These are phyloP conservation scores for Oreamnos americanus DNA, from an alignment of 2,113 vertebrate species.

Conservation along the genomic window DNA sequence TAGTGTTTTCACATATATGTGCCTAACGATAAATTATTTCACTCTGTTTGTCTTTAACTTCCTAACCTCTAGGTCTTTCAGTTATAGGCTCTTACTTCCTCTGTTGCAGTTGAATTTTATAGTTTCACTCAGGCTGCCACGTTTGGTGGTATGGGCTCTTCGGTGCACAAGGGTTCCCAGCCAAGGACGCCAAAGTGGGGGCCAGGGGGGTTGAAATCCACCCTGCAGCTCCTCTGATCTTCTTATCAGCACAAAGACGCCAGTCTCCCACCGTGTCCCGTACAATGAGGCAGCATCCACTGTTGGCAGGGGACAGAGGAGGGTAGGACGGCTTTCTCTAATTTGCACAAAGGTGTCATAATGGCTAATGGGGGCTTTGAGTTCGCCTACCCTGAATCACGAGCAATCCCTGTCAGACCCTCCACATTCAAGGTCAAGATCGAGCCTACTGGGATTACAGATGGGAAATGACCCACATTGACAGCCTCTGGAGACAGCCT, in stretches of 20 bases:
- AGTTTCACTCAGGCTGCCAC: neutral
- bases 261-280: neutral
- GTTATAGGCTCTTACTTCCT: neutral
- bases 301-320: accelerated
- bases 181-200: neutral
- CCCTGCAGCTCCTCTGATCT: neutral
- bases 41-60: neutral
- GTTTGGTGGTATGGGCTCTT: neutral
- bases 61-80: neutral
- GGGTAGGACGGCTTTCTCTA: neutral
- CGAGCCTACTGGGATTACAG: neutral
- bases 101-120: neutral
- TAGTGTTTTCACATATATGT: neutral
- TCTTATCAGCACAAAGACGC: neutral
- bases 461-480: neutral
- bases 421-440: neutral
- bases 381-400: neutral
- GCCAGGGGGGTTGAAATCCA: neutral
- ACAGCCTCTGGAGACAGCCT: neutral
- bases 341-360: neutral
- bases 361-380: neutral
- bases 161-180: accelerated
- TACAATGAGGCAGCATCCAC: neutral
- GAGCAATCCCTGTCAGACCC: neutral
- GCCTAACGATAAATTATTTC: neutral